These are phyloP conservation scores for Sinopyrophorus schimmeli DNA, from an alignment of 2,888 invertebrate genomes.

Conservation along the genomic window DNA sequence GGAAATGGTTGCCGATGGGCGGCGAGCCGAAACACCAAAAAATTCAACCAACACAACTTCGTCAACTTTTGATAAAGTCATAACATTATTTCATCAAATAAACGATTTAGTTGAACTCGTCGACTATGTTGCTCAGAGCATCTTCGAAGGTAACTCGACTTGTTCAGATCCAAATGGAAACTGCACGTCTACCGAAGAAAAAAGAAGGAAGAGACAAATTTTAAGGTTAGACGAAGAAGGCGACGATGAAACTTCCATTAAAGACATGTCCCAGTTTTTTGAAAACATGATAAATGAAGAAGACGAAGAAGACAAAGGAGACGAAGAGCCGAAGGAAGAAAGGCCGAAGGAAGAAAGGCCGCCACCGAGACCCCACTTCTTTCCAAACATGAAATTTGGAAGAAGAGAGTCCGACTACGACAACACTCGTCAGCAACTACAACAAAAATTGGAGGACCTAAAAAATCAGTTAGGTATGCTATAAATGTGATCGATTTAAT, in stretches of 20 bases:
- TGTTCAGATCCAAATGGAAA: not conserved
- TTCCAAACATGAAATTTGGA: too few relatives aligned
- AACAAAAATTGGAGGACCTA: conserved; percentile 38
- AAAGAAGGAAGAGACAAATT: conserved; percentile 9
- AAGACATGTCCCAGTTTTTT: conserved; percentile 2
- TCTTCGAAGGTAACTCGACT: not conserved
- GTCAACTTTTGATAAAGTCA: too few relatives aligned
- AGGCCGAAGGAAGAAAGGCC: not conserved
- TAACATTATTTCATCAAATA: conserved; percentile 1
- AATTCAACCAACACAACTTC: too few relatives aligned
- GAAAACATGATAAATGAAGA: not conserved
- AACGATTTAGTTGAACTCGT: not conserved
- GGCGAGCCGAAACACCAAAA: too few relatives aligned
- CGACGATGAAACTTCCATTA: not conserved
- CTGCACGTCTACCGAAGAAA: not conserved
- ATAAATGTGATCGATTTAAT: conserved; percentile 12
- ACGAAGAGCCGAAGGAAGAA: not conserved
- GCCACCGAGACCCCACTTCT: too few relatives aligned
- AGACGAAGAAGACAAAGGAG: not conserved
- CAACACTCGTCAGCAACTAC: conserved; percentile 31
- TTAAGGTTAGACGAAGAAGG: conserved; percentile 3
- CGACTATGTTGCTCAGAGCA: not conserved
- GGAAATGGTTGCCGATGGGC: too few relatives aligned
- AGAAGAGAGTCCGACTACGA: conserved; percentile 11
- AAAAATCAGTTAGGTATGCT: conserved; percentile 50